Evolutionary conservation across 2,888 invertebrate genomes (phyloP), one percentile per base, ranked within the genome.

Genomic region (Orthosia gracilis): DNA sequence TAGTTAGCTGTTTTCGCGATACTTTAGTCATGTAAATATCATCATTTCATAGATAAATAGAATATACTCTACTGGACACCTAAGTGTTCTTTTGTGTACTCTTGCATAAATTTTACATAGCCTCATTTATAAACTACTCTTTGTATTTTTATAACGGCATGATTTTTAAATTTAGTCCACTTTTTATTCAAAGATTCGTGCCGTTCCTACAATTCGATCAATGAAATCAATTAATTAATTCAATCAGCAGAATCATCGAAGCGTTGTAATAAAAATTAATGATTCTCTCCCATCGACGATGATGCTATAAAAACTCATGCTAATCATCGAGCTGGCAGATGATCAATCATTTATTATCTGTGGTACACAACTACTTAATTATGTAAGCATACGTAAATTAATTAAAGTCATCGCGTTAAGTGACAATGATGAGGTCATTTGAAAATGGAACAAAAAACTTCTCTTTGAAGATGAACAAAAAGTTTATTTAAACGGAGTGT

Each of bases 271-370:
- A 66, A 11, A 65, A 81, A 87, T 78, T 79, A 85, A 83, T 80
- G 74, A 80, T 87, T 71, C 47, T 58, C 31, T 64, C 58, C 63
- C 40, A 67, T 62, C 69, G 62, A 69, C 47, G 62, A 68, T 68
- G 68, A 71, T 75, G 40, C 11, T 40, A 83, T 58, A 85, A 85
- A 85, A 87, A 87, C 59, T 72, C 70, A 57, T 68, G 71, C 54
- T 74, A 73, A 74, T 79, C 71, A 78, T 76, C 40, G 3, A 21
- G 26, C 3, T 15, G 69, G 69, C 69, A 63, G 62, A 76, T 76
- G 66, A 85, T 85, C 62, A 73, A 85, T 85, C 87, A 80, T 74
- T 59, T 47, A 65, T 84, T 80, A 83, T 74, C 83, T 80, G 26
- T 75, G 26, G 69, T 66, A 47, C 12, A 59, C n/a, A n/a, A 50